Base-by-base conservation (phyloP, 2,113 vertebrate genomes). In the Atrichornis clamosus region DNA sequence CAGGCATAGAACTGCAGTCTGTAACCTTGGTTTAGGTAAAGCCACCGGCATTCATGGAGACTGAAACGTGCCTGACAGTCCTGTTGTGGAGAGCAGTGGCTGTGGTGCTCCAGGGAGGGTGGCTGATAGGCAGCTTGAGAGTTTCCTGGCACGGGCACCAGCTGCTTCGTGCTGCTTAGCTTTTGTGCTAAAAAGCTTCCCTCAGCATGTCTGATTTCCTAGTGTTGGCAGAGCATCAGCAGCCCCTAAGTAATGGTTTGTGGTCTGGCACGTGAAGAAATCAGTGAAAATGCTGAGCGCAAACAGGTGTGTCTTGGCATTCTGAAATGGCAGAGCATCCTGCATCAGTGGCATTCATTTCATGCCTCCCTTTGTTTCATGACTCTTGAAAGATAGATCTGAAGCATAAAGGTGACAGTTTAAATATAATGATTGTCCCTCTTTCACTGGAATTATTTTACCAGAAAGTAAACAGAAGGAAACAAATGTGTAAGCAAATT, bases 191-290 rank as follows among this genome's bases (percentile, higher is more conserved):
- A 70, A 52, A 79, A 58, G 23, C 41, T 77, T n/a, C 35, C 67
- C 65, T 64, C 0, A 0, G 52, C 42, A 35, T 0, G 0, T 33
- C 37, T 53, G 28, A 30, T 73, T 56, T 64, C 28, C 32, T 73
- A 32, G 16, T 6, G 17, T 8, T 72, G 75, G 41, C 39, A 83
- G 67, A 92, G 58, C 32, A 62, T 12, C 75, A 41, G 15, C 52
- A 35, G 42, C 15, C 59, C 49, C n/a, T 62, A 14, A 88, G 50
- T 33, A 80, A n/a, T 41, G 11, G 27, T 69, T 56, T 83, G 20
- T 77, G 67, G 47, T 39, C 37, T 4, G 6, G 21, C 2, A 3
- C 8, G 24, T 47, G 83, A 70, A 70, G 35, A 42, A 92, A 81
- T 28, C 2, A 4, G 55, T 32, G 64, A 67, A 65, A 84, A 84